Evolutionary conservation across 2,888 invertebrate species (phyloP), one percentile per base, ranked within the genome.

Genomic region (Sympetrum striolatum): DNA sequence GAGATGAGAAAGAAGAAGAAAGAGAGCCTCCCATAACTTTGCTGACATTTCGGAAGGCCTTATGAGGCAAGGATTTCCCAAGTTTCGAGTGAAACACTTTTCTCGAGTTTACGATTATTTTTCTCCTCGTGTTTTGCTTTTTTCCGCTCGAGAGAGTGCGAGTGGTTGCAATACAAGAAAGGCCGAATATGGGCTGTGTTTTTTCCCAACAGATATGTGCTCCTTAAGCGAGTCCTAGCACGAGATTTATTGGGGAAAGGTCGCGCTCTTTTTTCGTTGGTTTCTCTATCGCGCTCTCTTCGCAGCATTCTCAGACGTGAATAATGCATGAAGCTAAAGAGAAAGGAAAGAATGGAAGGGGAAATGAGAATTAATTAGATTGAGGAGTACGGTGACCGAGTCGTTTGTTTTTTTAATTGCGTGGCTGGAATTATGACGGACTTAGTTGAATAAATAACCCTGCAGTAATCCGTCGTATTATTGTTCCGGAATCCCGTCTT

Each of bases 51-150:
- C 60, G 60, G 64, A 86, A 86, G 86, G 60, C 37, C 86, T 86
- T 86, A 86, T 82, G 48, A 53, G 86, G 60, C 60, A 25, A 60
- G 86, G 86, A 60, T 86, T 64, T 60, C 64, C 37, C 37, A 37
- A 58, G 53, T 58, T 31, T 37, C 15, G 86, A 86, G 86, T 60
- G 60, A 86, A 86, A 86, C 86, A 86, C 58, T 86, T 86, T 86
- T 86, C 64, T n/a, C 58, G 60, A 86, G 86, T 86, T 86, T 86
- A 86, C 86, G 86, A 86, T 86, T 86, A 86, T 86, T 86, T 86
- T 86, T 60, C 86, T 37, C 82, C 31, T 35, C 53, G 22, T 58
- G 3, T 86, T 60, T 37, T 60, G 58, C 37, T 37, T 10, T 37
- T 60, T 60, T 60, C 48, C n/a, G 18, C 58, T 31, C 35, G 35